Conservation (phyloP, 2,888 invertebrate species). For the Pachliopta kotzebuea region DNA sequence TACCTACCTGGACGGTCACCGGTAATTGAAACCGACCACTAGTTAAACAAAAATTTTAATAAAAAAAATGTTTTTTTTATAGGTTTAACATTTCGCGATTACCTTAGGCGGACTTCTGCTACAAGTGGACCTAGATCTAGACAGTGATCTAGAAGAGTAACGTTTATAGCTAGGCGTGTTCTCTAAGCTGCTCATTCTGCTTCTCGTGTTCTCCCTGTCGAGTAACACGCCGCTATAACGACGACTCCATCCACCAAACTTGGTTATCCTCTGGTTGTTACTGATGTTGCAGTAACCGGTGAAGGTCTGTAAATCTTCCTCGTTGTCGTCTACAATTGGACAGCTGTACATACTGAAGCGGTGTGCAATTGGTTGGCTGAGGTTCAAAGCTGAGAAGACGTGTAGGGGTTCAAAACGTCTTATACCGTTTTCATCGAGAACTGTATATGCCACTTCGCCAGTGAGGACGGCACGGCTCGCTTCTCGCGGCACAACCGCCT, state of each 20-base stretch:
- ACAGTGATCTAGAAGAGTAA: conserved; percentile 69
- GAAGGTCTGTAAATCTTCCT: conserved; percentile 68
- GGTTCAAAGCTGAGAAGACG: conserved; percentile 85
- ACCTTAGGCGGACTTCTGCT: conserved; percentile 75
- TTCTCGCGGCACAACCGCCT: conserved; percentile 89
- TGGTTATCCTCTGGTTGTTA: conserved; percentile 71
- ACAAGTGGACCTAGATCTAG: conserved; percentile 71
- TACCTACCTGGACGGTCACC: too few relatives aligned
- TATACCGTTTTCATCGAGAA: conserved; percentile 88
- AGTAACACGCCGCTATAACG: conserved; percentile 63
- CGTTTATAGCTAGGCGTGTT: conserved; percentile 80
- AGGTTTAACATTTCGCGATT: conserved; percentile 38
- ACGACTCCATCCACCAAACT: conserved; percentile 68
- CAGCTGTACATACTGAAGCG: conserved; percentile 85
- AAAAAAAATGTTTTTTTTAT: too few relatives aligned
- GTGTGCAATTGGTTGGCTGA: conserved; percentile 83
- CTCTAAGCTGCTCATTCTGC: conserved; percentile 71
- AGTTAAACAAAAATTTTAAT: too few relatives aligned
- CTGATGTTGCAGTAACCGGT: conserved; percentile 74
- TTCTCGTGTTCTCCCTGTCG: conserved; percentile 67
- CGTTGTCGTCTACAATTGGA: conserved; percentile 78
- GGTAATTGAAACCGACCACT: too few relatives aligned
- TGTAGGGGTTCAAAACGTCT: conserved; percentile 88
- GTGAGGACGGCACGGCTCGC: conserved; percentile 86
- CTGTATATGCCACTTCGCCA: conserved; percentile 87